Percentiles rank a stretch among this genome's conserved stretches.
Conservation (phyloP, 2,797 vertebrate species). For the Harpagifer antarcticus region DNA sequence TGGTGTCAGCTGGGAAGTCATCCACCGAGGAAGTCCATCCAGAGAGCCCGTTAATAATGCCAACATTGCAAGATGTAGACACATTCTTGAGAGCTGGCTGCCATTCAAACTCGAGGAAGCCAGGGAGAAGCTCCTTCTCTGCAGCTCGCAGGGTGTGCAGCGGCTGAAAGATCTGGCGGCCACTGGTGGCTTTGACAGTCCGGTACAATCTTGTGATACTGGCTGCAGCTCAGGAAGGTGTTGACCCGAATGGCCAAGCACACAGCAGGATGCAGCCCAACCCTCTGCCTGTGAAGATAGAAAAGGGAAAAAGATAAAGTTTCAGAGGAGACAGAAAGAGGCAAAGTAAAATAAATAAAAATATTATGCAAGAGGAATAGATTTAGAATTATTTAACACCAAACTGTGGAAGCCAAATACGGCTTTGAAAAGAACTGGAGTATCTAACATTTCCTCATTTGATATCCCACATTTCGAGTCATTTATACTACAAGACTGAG, state of each 20-base stretch:
- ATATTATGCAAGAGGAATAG: conserved; percentile 10
- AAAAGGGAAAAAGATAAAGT: conserved; percentile 48
- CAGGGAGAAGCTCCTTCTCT: conserved; percentile 96
- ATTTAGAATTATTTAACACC: conserved; percentile 59
- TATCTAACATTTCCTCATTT: conserved; percentile 57
- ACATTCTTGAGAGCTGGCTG: conserved; percentile 94
- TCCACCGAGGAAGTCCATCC: conserved; percentile 90
- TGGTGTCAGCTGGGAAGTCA: conserved; percentile 92
- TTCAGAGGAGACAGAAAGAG: conserved; percentile 42
- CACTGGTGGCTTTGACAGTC: conserved; percentile 96
- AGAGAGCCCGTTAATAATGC: conserved; percentile 95
- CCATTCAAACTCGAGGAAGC: conserved; percentile 96
- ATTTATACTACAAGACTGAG: conserved; percentile 59
- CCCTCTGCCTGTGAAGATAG: conserved; percentile 85
- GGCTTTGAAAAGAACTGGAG: conserved; percentile 50
- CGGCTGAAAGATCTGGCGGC: conserved; percentile 98
- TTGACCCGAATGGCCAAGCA: conserved; percentile 97
- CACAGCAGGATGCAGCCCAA: conserved; percentile 93
- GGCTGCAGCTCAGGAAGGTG: conserved; percentile 98
- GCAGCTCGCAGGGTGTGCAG: conserved; percentile 91
- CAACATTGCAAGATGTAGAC: conserved; percentile 89
- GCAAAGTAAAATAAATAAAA: conserved; percentile 24
- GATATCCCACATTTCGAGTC: conserved; percentile 55
- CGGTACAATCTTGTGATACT: conserved; percentile 99
- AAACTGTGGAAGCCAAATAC: conserved; percentile 31